A percentile compares a stretch with the other conserved stretches of the same genome.
Conservation (phyloP, 2,888 invertebrate genomes). For the Limnephilus marmoratus region DNA sequence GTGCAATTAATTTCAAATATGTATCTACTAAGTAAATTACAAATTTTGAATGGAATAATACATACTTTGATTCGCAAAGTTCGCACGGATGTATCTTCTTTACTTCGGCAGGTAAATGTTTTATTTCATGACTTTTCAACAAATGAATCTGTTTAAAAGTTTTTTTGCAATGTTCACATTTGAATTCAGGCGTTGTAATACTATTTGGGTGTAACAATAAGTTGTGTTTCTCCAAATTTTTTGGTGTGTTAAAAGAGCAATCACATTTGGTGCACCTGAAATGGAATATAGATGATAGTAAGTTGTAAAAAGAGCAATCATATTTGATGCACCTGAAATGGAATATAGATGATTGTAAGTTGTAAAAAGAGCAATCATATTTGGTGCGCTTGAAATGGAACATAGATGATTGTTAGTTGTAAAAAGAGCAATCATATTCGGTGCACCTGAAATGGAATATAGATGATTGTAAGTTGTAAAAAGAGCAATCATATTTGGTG, state of each 20-base stretch:
- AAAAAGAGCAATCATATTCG: slow-evolving; percentile 38
- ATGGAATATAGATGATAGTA: not conserved
- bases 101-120: slow-evolving; percentile 68
- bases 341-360: too few relatives aligned
- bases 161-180: slow-evolving; percentile 57
- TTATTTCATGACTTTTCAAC: slow-evolving; percentile 67
- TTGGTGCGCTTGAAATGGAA: too few relatives aligned
- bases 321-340: too few relatives aligned
- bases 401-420: not conserved
- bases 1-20: too few relatives aligned
- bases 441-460: slow-evolving; percentile 42
- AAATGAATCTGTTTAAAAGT: slow-evolving; percentile 38
- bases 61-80: slow-evolving; percentile 68
- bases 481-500: too few relatives aligned
- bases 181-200: slow-evolving; percentile 32
- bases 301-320: not conserved
- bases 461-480: not conserved
- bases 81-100: slow-evolving; percentile 67
- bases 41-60: too few relatives aligned
- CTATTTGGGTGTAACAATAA: slow-evolving; percentile 51
- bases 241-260: slow-evolving; percentile 44
- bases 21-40: too few relatives aligned
- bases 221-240: slow-evolving; percentile 45
- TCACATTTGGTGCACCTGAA: slow-evolving; percentile 52
- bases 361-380: slow-evolving; percentile 14